phyloP scores from a whole-genome alignment of 1,140 invertebrate species.

The Tetranychus cinnabarinus region DNA sequence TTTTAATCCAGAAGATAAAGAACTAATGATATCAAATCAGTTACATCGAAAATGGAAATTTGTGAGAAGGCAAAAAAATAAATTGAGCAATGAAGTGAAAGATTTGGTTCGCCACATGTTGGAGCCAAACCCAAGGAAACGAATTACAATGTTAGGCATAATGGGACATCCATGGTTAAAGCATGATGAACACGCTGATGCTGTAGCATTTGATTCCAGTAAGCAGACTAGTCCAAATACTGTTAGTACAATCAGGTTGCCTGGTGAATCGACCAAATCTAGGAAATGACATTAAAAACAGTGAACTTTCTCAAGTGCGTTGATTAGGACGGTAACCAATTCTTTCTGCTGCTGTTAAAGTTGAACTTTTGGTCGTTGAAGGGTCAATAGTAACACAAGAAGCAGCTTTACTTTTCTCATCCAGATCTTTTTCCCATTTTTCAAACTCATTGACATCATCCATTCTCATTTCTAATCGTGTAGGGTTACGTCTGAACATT shows the following conservation, averaged over 20 bases:
- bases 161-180: conserved; percentile 10
- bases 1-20: conserved; percentile 15
- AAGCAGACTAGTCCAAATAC: too few species aligned
- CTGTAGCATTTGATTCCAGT: background rate
- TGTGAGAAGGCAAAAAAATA: background rate
- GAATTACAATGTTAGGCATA: conserved; percentile 35
- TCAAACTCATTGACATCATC: background rate
- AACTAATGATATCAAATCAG: conserved; percentile 5
- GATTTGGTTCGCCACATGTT: conserved; percentile 44
- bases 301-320: too few species aligned
- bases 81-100: conserved; percentile 27
- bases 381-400: too few species aligned
- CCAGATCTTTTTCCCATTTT: background rate
- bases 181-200: background rate
- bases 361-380: too few species aligned
- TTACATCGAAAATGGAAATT: conserved; percentile 5
- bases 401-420: background rate
- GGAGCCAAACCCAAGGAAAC: conserved; percentile 45
- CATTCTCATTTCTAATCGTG: background rate
- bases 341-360: too few species aligned
- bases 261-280: too few species aligned
- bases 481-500: background rate
- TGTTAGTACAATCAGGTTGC: too few species aligned
- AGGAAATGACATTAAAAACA: too few species aligned
- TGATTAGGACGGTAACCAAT: too few species aligned